These are phyloP conservation scores for Drosophila heteroneura DNA, from an alignment of 2,888 invertebrate species.

Conservation along the genomic window DNA sequence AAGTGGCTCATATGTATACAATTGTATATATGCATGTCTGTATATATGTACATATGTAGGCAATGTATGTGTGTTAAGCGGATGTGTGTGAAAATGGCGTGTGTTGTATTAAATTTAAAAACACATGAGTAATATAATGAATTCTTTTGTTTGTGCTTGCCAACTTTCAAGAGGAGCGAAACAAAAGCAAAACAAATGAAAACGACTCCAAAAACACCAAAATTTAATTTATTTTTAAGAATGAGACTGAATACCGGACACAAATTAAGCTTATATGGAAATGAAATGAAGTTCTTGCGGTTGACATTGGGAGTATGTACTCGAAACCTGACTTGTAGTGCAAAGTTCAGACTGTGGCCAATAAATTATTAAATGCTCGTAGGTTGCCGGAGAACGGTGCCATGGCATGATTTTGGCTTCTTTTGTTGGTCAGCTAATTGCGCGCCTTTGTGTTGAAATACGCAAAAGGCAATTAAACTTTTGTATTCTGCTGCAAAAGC, in stretches of 20 bases:
- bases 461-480: constrained; percentile 75
- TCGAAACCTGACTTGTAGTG: constrained; percentile 5
- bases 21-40: background rate
- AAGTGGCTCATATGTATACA: constrained; percentile 53
- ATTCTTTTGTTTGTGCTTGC: constrained; percentile 75
- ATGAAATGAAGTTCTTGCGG: constrained; percentile 42
- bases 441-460: constrained; percentile 64
- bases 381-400: constrained; percentile 19
- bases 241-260: constrained; percentile 32
- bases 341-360: constrained; percentile 24
- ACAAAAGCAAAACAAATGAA: constrained; percentile 22
- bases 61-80: constrained; percentile 9
- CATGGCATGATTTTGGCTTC: constrained; percentile 25
- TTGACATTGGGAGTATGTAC: constrained; percentile 38
- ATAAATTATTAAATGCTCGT: constrained; percentile 49
- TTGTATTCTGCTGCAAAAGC: constrained; percentile 64
- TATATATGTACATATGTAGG: background rate
- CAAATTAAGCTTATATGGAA: constrained; percentile 58
- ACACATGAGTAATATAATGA: constrained; percentile 78
- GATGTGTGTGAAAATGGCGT: constrained; percentile 68
- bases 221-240: constrained; percentile 23
- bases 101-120: constrained; percentile 80
- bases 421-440: constrained; percentile 65
- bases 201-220: background rate
- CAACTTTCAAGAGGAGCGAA: constrained; percentile 38